phyloP scores from a whole-genome alignment of 2,113 vertebrate species.

The Spermophilus dauricus region DNA sequence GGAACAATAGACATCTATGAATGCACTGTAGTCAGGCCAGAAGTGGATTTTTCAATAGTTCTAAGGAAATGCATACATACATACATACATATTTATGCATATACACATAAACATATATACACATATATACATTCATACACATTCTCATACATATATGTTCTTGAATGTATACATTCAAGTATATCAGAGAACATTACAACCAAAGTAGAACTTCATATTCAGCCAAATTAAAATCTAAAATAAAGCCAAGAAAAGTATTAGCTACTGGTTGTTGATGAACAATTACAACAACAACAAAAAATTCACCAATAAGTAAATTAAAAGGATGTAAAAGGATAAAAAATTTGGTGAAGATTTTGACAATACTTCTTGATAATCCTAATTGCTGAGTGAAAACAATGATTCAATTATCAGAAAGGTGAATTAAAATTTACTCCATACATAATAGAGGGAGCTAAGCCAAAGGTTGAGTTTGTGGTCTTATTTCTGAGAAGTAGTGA shows the following conservation, averaged over 20 bases:
- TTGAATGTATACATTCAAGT: not conserved
- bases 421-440: not conserved
- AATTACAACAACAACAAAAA: not conserved
- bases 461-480: not conserved
- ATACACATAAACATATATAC: not conserved
- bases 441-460: not conserved
- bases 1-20: not conserved
- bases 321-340: not conserved
- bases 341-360: not conserved
- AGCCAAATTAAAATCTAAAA: not conserved
- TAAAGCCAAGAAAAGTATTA: not conserved
- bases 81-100: too few species aligned
- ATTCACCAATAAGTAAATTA: not conserved
- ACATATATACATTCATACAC: not conserved
- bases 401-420: not conserved
- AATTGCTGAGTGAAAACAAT: not conserved
- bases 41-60: not conserved
- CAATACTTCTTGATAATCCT: not conserved
- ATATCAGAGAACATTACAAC: not conserved
- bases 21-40: accelerated
- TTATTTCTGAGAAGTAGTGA: not conserved
- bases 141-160: not conserved
- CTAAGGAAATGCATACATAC: not conserved
- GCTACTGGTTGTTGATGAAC: not conserved
- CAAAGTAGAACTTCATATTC: not conserved